Percentiles rank a stretch among this genome's conserved stretches.
These are phyloP conservation scores for Deilephila elpenor DNA, from an alignment of 2,888 invertebrate genomes.

Conservation along the genomic window DNA sequence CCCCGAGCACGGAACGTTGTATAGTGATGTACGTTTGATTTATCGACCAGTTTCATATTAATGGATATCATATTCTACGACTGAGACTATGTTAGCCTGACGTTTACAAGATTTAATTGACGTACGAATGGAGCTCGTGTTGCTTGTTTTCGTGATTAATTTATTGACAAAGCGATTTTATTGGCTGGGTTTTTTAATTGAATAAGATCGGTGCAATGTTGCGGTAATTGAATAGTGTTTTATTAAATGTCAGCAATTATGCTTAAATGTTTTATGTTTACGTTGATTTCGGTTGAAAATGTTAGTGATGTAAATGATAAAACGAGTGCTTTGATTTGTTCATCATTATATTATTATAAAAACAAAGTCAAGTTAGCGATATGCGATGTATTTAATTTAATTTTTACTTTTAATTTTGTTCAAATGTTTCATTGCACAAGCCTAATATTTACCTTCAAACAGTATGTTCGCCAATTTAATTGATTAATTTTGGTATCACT, in stretches of 20 bases:
- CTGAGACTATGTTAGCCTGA: constrained; percentile 45
- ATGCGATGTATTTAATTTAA: too few species aligned
- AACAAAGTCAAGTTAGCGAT: too few species aligned
- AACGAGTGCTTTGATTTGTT: too few species aligned
- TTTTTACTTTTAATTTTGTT: too few species aligned
- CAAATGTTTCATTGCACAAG: too few species aligned
- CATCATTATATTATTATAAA: too few species aligned
- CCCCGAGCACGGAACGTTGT: constrained; percentile 48
- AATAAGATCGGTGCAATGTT: background rate
- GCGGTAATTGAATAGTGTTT: background rate
- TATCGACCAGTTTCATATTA: constrained; percentile 63
- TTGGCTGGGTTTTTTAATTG: constrained; percentile 3
- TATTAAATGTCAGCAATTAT: background rate
- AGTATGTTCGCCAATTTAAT: too few species aligned
- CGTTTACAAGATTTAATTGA: constrained; percentile 54
- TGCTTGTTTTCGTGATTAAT: constrained; percentile 25
- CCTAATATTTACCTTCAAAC: too few species aligned
- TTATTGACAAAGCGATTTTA: constrained; percentile 19
- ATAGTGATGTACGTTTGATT: constrained; percentile 68
- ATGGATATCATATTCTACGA: constrained; percentile 55
- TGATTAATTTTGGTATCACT: too few species aligned
- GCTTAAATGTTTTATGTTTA: background rate
- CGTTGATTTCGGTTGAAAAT: background rate
- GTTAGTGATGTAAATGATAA: too few species aligned
- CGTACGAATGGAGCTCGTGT: constrained; percentile 42